Evolutionary conservation across 2,113 vertebrate genomes (phyloP), one percentile per base, ranked within the genome.

Genomic region (Neotoma lepida): DNA sequence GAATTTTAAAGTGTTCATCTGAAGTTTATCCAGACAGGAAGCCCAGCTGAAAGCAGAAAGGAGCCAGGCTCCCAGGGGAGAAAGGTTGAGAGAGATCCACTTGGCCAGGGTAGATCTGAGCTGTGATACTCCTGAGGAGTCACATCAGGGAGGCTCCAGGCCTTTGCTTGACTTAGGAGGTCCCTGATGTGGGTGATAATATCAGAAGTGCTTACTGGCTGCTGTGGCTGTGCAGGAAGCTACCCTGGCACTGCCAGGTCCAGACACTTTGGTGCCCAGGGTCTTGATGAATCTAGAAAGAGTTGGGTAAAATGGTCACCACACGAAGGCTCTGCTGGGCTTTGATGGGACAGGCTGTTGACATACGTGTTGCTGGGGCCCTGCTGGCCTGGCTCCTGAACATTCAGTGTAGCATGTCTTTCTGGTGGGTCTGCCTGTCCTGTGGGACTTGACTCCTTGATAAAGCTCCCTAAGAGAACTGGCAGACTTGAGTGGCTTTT

Each of bases 1-100:
- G 93, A 94, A 96, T 96, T 97, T 96, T 78, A 82, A 95, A 94
- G 76, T 97, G 93, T 96, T 97, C 94, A 96, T 96, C 93, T 96
- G 86, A 97, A 96, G 96, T 93, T 96, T 96, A 93, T 93, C 77
- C 96, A 97, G 96, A 85, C 86, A 96, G 95, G 85, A 96, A 95
- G 41, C 88, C 39, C 87, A 68, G 54, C 46, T 51, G 70, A 85
- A 61, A 81, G 81, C 1, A 3, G 92, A 92, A 86, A 90, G 90
- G n/a, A 73, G 74, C 9, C 51, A 51, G 77, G 85, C 71, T 95
- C 64, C n/a, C 76, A 22, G 44, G 56, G 81, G 70, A 84, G 39
- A 46, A 51, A 39, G 13, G 39, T 41, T 35, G 46, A 30, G 44
- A 35, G 22, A 74, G 49, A 56, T 24, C 64, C 35, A 15, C 64